Percentiles rank a stretch among this genome's conserved stretches.
phyloP scores from a whole-genome alignment of 1,140 invertebrate species.

The Drosophila nigromelanica region DNA sequence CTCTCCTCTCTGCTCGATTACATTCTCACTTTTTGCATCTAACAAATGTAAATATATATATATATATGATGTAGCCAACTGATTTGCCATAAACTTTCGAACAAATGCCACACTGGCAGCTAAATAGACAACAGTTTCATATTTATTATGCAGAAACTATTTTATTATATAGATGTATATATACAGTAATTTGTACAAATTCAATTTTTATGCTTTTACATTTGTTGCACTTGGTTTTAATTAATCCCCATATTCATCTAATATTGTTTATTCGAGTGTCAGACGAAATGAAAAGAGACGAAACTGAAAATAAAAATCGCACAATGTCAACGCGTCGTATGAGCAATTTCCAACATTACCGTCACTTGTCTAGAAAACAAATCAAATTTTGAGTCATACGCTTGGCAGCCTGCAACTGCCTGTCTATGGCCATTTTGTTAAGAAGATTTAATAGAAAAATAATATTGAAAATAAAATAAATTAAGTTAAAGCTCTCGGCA shows the following conservation, averaged over 20 bases:
- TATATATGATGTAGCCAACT: constrained; percentile 33
- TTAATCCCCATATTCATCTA: constrained; percentile 34
- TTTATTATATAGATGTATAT: constrained; percentile 13
- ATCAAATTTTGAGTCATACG: constrained; percentile 32
- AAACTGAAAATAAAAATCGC: constrained; percentile 23
- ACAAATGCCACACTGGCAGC: constrained; percentile 33
- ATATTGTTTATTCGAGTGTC: constrained; percentile 34
- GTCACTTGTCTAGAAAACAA: constrained; percentile 1
- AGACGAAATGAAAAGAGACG: constrained; percentile 53
- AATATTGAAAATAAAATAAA: constrained; percentile 29
- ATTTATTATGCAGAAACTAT: constrained; percentile 23
- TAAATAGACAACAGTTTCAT: constrained; percentile 15
- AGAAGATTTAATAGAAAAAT: constrained; percentile 5
- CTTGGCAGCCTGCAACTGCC: constrained; percentile 3
- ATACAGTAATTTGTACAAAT: constrained; percentile 24
- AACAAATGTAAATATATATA: constrained; percentile 47
- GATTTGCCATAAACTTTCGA: constrained; percentile 43
- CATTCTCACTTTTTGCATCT: not conserved
- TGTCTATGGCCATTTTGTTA: constrained; percentile 17
- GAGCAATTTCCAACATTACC: constrained; percentile 53
- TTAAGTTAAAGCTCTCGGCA: constrained; percentile 62
- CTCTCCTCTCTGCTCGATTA: constrained; percentile 1
- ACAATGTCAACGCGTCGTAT: constrained; percentile 65
- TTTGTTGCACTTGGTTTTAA: constrained; percentile 39
- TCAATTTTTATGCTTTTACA: constrained; percentile 25